These are phyloP conservation scores for Yponomeuta plumbellus DNA, from an alignment of 2,888 invertebrate species.

Conservation along the genomic window DNA sequence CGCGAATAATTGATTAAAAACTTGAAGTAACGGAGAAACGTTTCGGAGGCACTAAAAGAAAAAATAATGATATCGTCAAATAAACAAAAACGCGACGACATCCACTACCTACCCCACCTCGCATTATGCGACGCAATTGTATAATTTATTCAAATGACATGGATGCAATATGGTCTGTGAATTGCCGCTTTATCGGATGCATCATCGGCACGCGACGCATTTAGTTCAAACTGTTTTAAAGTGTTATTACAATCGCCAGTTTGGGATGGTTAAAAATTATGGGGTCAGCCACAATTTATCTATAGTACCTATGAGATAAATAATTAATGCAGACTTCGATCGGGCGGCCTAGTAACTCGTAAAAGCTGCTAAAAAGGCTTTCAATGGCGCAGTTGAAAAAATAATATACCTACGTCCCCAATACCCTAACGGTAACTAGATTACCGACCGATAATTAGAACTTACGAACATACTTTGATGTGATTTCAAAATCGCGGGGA, in stretches of 20 bases:
- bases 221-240: slow-evolving; percentile 4
- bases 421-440: too few species aligned
- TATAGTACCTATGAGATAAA: not conserved
- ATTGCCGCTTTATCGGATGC: slow-evolving; percentile 52
- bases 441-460: too few species aligned
- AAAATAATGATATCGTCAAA: not conserved
- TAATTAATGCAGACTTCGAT: too few species aligned
- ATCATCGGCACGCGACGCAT: slow-evolving; percentile 65
- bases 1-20: not conserved
- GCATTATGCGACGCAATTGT: slow-evolving; percentile 2
- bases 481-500: too few species aligned
- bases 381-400: too few species aligned
- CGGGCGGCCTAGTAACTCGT: too few species aligned
- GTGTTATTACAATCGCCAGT: slow-evolving; percentile 2
- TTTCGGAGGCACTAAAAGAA: not conserved
- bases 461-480: too few species aligned
- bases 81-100: not conserved
- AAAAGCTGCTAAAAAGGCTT: too few species aligned
- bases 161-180: slow-evolving; percentile 72
- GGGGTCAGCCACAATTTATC: not conserved
- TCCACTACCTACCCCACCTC: not conserved
- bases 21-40: too few species aligned
- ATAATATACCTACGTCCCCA: too few species aligned
- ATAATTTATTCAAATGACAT: slow-evolving; percentile 70
- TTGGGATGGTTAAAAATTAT: not conserved